Conservation (phyloP, 2,113 vertebrate genomes). For the Pelecanus crispus region DNA sequence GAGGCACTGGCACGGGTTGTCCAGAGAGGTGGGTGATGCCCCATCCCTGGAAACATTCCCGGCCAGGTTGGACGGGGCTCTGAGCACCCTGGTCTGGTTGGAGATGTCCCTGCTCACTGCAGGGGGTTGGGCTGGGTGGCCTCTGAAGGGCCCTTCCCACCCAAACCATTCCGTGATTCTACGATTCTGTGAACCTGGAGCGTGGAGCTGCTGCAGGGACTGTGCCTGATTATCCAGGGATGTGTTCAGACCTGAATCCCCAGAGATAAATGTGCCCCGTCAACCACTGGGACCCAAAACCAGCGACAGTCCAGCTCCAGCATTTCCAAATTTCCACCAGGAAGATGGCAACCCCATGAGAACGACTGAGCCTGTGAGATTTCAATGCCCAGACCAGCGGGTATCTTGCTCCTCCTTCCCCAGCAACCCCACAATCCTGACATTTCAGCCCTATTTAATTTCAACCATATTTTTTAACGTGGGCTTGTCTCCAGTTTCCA, state of each 20-base stretch:
- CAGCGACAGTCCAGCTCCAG: not conserved
- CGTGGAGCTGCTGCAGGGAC: not conserved
- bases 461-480: not conserved
- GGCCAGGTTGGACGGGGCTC: no score
- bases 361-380: not conserved
- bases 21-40: no score
- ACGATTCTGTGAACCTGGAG: not conserved
- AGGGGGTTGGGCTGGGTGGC: no score
- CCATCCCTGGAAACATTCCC: no score
- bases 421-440: not conserved
- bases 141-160: no score
- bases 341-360: not conserved
- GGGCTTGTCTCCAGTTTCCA: not conserved
- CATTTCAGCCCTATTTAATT: not conserved
- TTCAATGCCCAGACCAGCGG: not conserved
- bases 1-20: no score
- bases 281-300: not conserved
- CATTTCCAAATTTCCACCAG: not conserved
- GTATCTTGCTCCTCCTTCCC: not conserved
- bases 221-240: not conserved
- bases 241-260: not conserved
- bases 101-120: no score
- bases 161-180: no score
- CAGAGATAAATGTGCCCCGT: accelerated
- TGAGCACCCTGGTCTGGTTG: no score